Conservation (phyloP, 1,140 invertebrate species). For the Nomia melanderi region DNA sequence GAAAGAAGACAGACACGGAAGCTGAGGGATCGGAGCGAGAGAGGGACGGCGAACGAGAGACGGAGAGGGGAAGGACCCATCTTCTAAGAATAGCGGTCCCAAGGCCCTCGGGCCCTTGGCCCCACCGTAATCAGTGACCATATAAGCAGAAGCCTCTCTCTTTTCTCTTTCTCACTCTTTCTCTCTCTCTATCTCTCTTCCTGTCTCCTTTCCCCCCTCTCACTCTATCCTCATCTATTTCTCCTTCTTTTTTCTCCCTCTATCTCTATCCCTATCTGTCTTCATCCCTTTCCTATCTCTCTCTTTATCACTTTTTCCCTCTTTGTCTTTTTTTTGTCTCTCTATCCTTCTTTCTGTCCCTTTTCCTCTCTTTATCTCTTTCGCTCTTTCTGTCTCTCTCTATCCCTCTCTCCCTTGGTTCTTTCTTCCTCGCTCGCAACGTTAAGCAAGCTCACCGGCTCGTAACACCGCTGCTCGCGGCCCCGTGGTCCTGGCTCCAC, state of each 20-base stretch:
- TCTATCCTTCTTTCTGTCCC: too few species aligned
- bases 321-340: too few species aligned
- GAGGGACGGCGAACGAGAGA: slow-evolving; percentile 27
- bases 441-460: slow-evolving; percentile 51
- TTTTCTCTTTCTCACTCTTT: slow-evolving; percentile 8
- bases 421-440: slow-evolving; percentile 31
- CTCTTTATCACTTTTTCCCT: too few species aligned
- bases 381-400: too few species aligned
- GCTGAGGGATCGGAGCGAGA: neutral
- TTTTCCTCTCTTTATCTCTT: too few species aligned
- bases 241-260: too few species aligned
- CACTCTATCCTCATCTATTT: too few species aligned
- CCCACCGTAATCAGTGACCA: slow-evolving; percentile 65
- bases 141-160: slow-evolving; percentile 63
- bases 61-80: slow-evolving; percentile 33
- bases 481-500: slow-evolving; percentile 16
- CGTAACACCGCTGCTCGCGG: slow-evolving; percentile 41
- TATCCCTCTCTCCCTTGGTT: too few species aligned
- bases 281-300: too few species aligned
- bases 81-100: slow-evolving; percentile 71
- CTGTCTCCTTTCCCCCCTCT: too few species aligned
- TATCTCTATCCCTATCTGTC: too few species aligned
- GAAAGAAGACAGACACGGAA: slow-evolving; percentile 36
- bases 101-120: slow-evolving; percentile 67
- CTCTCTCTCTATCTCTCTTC: slow-evolving; percentile 32